Percentiles rank a stretch among this genome's conserved stretches.
phyloP scores from a whole-genome alignment of 2,113 vertebrate species.

The Dunckerocampus dactyliophorus region DNA sequence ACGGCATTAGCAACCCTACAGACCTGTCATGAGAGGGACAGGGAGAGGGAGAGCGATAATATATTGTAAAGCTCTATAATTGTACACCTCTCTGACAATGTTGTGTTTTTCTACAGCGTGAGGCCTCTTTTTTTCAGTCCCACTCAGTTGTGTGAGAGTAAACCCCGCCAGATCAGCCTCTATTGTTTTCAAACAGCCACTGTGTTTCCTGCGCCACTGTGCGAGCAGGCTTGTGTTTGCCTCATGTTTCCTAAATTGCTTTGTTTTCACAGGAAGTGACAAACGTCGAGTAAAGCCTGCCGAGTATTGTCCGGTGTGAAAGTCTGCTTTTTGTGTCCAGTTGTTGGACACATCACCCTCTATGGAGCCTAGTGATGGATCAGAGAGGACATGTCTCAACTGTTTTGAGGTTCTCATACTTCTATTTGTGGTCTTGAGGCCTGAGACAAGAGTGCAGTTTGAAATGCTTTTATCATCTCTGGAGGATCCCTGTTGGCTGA shows the following conservation, averaged over 20 bases:
- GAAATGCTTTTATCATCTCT: conserved; percentile 35
- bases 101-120: conserved; percentile 34
- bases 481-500: conserved; percentile 34
- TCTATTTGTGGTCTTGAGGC: conserved; percentile 33
- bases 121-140: conserved; percentile 43
- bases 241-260: conserved; percentile 64
- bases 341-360: conserved; percentile 17
- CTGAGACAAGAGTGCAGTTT: conserved; percentile 35
- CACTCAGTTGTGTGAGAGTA: conserved; percentile 45
- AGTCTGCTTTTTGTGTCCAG: conserved; percentile 26
- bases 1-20: background rate
- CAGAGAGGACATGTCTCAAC: background rate
- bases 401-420: conserved; percentile 25
- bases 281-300: conserved; percentile 54
- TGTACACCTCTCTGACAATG: conserved; percentile 15
- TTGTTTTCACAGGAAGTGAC: conserved; percentile 66
- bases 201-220: conserved; percentile 67
- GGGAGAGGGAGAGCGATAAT: background rate
- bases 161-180: conserved; percentile 54
- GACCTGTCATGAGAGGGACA: background rate
- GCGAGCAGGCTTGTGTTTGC: conserved; percentile 47
- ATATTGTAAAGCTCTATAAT: background rate
- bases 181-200: conserved; percentile 60
- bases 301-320: conserved; percentile 38
- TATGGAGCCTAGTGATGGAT: conserved; percentile 15